These are phyloP conservation scores for Unio pictorum DNA, from an alignment of 2,888 invertebrate species.

Conservation along the genomic window DNA sequence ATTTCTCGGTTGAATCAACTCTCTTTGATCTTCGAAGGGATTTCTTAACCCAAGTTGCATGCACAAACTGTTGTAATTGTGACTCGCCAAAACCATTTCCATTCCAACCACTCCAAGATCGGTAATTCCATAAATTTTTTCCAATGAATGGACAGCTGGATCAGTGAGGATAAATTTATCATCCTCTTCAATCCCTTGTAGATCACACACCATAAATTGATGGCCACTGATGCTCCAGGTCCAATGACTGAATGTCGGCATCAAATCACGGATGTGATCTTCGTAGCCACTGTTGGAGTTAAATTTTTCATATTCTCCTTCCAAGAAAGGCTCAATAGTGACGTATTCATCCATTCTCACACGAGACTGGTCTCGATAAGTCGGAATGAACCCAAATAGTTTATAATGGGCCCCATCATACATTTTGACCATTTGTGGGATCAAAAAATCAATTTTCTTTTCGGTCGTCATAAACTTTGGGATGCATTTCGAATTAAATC, in stretches of 20 bases:
- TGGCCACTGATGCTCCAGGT: too few relatives aligned
- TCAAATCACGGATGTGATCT: too few relatives aligned
- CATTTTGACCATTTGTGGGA: constrained; percentile 16
- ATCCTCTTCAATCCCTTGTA: too few relatives aligned
- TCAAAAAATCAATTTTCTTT: constrained; percentile 19
- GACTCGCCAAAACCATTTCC: constrained; percentile 29
- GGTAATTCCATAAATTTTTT: too few relatives aligned
- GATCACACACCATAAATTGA: too few relatives aligned
- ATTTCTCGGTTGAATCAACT: constrained; percentile 4
- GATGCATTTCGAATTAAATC: constrained; percentile 19
- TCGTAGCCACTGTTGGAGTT: too few relatives aligned
- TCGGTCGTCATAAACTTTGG: constrained; percentile 17
- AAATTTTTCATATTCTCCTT: too few relatives aligned
- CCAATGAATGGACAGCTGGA: too few relatives aligned
- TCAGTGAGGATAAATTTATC: too few relatives aligned
- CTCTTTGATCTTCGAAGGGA: constrained; percentile 12
- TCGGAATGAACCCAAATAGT: constrained; percentile 10
- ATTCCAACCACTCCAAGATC: constrained; percentile 18
- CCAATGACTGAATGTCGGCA: too few relatives aligned
- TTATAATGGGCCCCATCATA: constrained; percentile 8
- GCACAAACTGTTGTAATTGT: constrained; percentile 34
- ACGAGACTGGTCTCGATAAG: constrained; percentile 6
- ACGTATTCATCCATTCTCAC: constrained; percentile 11
- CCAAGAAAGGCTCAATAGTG: neutral
- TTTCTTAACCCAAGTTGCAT: constrained; percentile 24